phyloP scores from a whole-genome alignment of 2,888 invertebrate species.

The Lasioglossum lativentre region DNA sequence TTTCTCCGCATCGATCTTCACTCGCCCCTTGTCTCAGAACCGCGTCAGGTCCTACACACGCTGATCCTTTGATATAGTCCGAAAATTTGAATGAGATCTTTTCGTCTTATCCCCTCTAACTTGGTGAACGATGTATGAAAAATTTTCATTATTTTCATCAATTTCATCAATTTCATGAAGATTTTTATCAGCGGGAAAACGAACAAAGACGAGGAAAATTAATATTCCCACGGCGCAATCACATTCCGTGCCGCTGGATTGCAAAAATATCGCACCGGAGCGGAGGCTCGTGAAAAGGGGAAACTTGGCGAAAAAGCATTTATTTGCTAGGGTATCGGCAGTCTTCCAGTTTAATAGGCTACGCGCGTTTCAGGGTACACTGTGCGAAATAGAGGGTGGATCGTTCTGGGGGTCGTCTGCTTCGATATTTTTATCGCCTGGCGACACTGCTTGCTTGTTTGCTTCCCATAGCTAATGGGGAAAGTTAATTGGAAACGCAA shows the following conservation, averaged over 20 bases:
- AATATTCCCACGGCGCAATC: background rate
- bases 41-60: too few species aligned
- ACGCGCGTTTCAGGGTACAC: background rate
- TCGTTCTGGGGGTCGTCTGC: background rate
- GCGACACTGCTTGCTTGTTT: background rate
- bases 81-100: too few species aligned
- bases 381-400: background rate
- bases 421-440: constrained; percentile 6
- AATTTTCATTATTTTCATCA: too few species aligned
- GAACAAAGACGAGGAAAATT: background rate
- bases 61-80: too few species aligned
- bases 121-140: too few species aligned
- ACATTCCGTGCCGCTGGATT: background rate
- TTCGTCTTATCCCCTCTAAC: too few species aligned
- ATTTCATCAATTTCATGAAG: too few species aligned
- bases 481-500: constrained; percentile 9
- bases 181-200: background rate
- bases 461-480: background rate
- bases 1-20: background rate
- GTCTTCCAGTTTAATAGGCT: constrained; percentile 8
- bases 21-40: background rate
- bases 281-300: background rate
- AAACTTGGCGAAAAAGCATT: background rate
- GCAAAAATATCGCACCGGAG: background rate
- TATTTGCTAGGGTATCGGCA: background rate